phyloP scores from a whole-genome alignment of 1,140 invertebrate genomes.

The Charaxes varanes region DNA sequence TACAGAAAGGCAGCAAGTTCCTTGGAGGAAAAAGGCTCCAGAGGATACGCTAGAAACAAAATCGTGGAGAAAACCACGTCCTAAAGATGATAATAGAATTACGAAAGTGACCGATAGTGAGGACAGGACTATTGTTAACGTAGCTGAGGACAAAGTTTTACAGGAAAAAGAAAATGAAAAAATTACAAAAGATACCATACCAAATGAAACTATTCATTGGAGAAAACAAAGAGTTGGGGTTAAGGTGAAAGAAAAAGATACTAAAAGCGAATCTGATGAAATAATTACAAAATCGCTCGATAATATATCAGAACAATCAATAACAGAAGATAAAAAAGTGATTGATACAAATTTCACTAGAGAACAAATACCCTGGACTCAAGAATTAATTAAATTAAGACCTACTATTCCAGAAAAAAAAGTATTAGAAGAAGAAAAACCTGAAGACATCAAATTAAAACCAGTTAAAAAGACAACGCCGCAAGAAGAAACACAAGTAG shows the following conservation, averaged over 20 bases:
- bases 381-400: conserved; percentile 76
- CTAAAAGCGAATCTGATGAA: no score
- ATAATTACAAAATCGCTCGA: no score
- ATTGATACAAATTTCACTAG: no score
- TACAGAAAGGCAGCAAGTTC: conserved; percentile 39
- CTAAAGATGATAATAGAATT: no score
- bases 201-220: no score
- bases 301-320: no score
- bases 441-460: conserved; percentile 22
- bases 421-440: conserved; percentile 12
- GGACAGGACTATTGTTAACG: no score
- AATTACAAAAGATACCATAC: conserved; percentile 35
- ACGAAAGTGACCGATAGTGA: no score
- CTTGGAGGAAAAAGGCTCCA: conserved; percentile 43
- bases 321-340: no score
- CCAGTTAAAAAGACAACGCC: not conserved
- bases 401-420: conserved; percentile 62
- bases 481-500: conserved; percentile 1
- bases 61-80: conserved; percentile 41
- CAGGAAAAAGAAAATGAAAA: conserved; percentile 1
- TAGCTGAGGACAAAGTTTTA: conserved; percentile 29
- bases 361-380: conserved; percentile 61
- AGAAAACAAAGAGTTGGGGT: no score
- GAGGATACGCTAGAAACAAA: conserved; percentile 32
- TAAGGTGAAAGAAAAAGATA: no score